phyloP scores from a whole-genome alignment of 2,797 vertebrate genomes.

The Gadopsis bispinosus region DNA sequence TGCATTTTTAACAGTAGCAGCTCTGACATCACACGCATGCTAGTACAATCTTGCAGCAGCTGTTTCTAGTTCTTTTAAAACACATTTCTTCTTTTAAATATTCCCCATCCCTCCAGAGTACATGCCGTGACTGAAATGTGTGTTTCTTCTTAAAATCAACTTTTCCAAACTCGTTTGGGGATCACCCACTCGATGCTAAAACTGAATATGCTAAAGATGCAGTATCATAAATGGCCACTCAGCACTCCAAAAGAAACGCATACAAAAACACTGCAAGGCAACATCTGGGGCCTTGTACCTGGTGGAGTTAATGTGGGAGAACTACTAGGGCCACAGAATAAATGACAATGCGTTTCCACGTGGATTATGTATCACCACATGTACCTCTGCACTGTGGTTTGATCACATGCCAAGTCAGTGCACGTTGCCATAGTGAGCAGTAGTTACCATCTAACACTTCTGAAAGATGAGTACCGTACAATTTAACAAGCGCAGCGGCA shows the following conservation, averaged over 20 bases:
- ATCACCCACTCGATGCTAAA: too few species aligned
- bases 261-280: not conserved
- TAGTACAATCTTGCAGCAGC: not conserved
- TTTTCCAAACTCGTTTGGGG: not conserved
- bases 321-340: not conserved
- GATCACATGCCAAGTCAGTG: not conserved
- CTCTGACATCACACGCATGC: conserved; percentile 2
- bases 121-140: not conserved
- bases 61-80: not conserved
- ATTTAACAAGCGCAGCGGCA: not conserved
- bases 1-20: not conserved
- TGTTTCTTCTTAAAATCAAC: not conserved
- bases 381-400: not conserved
- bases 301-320: not conserved
- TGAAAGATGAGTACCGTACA: not conserved
- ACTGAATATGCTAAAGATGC: not conserved
- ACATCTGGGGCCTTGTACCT: not conserved
- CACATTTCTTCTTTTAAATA: not conserved
- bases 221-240: not conserved
- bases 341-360: not conserved
- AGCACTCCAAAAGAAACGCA: not conserved
- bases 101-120: too few species aligned
- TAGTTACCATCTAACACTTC: too few species aligned
- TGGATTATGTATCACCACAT: not conserved
- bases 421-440: not conserved